phyloP scores from a whole-genome alignment of 2,113 vertebrate genomes.

The Semnopithecus entellus region DNA sequence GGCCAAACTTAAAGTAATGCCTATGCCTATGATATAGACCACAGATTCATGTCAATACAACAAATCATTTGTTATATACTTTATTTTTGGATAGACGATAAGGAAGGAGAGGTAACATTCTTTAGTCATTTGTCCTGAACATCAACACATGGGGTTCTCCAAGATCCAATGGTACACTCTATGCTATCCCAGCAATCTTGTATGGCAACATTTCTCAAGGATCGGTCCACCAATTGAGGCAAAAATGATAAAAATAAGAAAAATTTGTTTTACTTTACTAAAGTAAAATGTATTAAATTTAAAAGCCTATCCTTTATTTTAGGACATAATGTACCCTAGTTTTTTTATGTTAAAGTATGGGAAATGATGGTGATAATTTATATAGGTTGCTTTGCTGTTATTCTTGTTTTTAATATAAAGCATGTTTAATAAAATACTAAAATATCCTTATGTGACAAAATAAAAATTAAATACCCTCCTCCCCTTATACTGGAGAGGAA shows the following conservation, averaged over 20 bases:
- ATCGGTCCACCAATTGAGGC: neutral
- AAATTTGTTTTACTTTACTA: neutral
- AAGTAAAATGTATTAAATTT: neutral
- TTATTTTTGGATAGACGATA: neutral
- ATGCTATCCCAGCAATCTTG: neutral
- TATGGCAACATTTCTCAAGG: neutral
- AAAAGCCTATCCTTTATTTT: neutral
- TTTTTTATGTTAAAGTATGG: neutral
- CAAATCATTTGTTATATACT: neutral
- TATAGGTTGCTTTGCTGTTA: neutral
- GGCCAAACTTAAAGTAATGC: neutral
- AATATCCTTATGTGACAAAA: slow-evolving; percentile 4
- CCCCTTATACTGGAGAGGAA: neutral
- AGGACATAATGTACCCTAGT: neutral
- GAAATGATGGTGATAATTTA: neutral
- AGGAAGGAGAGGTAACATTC: neutral
- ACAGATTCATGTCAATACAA: neutral
- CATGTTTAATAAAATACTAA: neutral
- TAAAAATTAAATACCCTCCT: neutral
- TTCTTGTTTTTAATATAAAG: neutral
- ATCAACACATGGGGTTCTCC: neutral
- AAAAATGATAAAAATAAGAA: neutral
- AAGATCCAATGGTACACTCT: neutral
- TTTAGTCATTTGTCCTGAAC: neutral
- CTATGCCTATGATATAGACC: neutral